These are phyloP conservation scores for Drosophila chauvacae DNA, from an alignment of 1,140 invertebrate genomes.

Conservation along the genomic window DNA sequence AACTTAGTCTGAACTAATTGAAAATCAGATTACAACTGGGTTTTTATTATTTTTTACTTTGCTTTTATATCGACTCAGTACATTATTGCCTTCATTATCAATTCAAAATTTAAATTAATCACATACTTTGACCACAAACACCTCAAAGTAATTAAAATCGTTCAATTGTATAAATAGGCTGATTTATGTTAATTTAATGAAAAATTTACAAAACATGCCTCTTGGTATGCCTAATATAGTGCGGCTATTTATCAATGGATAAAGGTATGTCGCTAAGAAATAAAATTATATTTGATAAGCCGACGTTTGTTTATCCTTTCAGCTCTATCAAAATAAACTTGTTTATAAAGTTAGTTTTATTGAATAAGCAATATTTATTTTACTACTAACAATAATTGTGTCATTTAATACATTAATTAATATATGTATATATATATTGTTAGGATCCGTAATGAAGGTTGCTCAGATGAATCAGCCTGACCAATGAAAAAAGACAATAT, in stretches of 20 bases:
- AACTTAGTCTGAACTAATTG: constrained; percentile 52
- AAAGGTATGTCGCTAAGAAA: neutral
- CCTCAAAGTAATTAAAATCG: constrained; percentile 63
- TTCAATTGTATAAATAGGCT: constrained; percentile 63
- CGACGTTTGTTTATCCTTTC: neutral
- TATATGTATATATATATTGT: too few species aligned
- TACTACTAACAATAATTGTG: too few species aligned
- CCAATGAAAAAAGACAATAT: too few species aligned
- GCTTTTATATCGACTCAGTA: constrained; percentile 65
- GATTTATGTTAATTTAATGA: constrained; percentile 22
- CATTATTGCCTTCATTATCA: constrained; percentile 45
- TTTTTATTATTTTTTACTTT: constrained; percentile 14
- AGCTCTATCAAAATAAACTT: neutral
- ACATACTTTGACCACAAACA: constrained; percentile 68
- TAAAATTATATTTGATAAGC: too few species aligned
- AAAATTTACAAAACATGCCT: constrained; percentile 30
- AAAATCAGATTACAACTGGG: constrained; percentile 67
- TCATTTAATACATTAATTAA: too few species aligned
- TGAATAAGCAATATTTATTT: neutral
- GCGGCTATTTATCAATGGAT: neutral
- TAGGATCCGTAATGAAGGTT: too few species aligned
- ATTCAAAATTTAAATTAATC: constrained; percentile 63
- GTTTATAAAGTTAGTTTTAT: too few species aligned
- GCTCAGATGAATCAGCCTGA: too few species aligned
- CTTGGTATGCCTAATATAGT: constrained; percentile 11